Base-by-base conservation (phyloP, 2,113 vertebrate genomes). In the Protomyctophum bolini region DNA sequence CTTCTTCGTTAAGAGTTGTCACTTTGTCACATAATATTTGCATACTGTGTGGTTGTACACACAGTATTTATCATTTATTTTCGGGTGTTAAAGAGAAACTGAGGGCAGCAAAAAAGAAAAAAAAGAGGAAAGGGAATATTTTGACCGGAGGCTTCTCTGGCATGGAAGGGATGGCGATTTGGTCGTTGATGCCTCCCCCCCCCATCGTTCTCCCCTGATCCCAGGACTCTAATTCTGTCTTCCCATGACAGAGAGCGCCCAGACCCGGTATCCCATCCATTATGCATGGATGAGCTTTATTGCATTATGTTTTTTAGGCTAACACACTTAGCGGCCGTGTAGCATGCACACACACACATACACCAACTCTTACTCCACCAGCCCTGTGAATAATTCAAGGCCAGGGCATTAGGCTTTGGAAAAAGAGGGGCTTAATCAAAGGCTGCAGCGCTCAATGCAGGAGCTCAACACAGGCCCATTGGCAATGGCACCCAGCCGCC, bases 271-370 rank as follows among this genome's bases (percentile, higher is more conserved):
- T 75, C 9, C 67, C 65, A 82, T 86, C 77, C 79, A 89, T 88
- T 88, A 91, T 91, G 83, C 83, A 91, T 83, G 86, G 77, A 76
- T 75, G 83, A 77, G 81, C 72, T 87, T 87, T 87, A 88, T 89
- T 88, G 86, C 86, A 91, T 91, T 89, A 89, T 89, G 81, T 90
- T 88, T 88, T 72, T 90, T 86, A 83, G 78, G 80, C 82, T 90
- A 88, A 89, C 86, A 87, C 83, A 89, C 84, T 87, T 88, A 89
- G 89, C 81, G 80, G 77, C 83, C 83, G 85, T 86, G 88, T 84
- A 90, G 85, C 85, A 82, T 86, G 83, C 81, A 75, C 83, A 82
- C 78, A 66, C 77, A 83, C 63, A 51, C 33, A 41, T 41, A 41
- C 33, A 41, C 33, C 33, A 48, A 14, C 14, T 8, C 7, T 6